These are phyloP conservation scores for Limnephilus auricula DNA, from an alignment of 2,888 invertebrate species.

Conservation along the genomic window DNA sequence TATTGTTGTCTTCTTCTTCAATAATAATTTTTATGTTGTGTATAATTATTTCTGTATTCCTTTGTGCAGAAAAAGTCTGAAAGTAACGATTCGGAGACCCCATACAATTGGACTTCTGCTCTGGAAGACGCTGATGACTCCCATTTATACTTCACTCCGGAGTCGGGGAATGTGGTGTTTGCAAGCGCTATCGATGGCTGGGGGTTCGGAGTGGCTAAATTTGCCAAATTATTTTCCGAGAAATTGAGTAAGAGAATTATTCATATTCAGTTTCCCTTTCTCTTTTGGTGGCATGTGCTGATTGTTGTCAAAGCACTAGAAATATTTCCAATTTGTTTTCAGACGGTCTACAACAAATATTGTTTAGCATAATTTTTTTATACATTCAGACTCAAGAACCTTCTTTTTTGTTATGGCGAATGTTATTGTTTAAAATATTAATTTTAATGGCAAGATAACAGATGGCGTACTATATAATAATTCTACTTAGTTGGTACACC, in stretches of 20 bases:
- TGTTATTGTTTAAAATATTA: background rate
- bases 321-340: background rate
- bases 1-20: too few species aligned
- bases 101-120: constrained; percentile 87
- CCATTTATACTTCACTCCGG: constrained; percentile 94
- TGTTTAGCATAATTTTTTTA: too few species aligned
- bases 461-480: too few species aligned
- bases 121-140: constrained; percentile 92
- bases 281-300: background rate
- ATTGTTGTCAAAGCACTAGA: background rate
- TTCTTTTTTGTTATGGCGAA: background rate
- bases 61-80: constrained; percentile 62
- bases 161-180: constrained; percentile 96
- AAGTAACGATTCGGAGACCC: constrained; percentile 63
- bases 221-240: constrained; percentile 86
- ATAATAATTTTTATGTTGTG: background rate
- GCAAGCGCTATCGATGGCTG: constrained; percentile 97
- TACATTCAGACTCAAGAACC: too few species aligned
- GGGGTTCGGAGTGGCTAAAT: constrained; percentile 87
- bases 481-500: too few species aligned
- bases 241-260: constrained; percentile 79
- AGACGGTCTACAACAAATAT: background rate
- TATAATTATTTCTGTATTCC: background rate
- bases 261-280: background rate
- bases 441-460: background rate